These are phyloP conservation scores for Proteles cristata DNA, from an alignment of 2,113 vertebrate species.

Conservation along the genomic window DNA sequence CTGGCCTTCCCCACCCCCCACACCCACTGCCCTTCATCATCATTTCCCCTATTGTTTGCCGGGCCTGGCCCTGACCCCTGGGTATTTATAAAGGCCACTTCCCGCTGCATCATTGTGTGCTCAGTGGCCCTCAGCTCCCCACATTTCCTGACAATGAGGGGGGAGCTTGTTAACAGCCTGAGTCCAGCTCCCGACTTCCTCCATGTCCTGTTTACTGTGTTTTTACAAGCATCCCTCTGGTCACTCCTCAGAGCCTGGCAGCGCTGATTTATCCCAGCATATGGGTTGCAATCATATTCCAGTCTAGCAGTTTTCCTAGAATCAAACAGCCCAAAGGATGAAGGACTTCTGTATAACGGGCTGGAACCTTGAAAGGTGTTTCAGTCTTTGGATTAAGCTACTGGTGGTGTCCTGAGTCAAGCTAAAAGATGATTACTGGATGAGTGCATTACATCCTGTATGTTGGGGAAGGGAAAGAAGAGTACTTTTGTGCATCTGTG, in stretches of 20 bases:
- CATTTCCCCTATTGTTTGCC: constrained; percentile 82
- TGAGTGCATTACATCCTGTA: background rate
- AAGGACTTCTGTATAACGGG: background rate
- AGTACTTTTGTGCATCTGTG: background rate
- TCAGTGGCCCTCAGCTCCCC: constrained; percentile 68
- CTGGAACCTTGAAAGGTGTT: background rate
- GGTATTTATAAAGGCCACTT: constrained; percentile 88
- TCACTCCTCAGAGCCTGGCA: constrained; percentile 44
- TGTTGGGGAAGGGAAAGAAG: background rate
- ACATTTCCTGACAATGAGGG: constrained; percentile 77
- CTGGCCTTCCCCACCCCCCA: constrained; percentile 34
- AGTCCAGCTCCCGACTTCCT: constrained; percentile 82
- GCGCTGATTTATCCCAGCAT: background rate
- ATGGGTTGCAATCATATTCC: background rate
- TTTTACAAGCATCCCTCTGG: constrained; percentile 57
- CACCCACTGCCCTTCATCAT: constrained; percentile 70
- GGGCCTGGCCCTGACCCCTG: constrained; percentile 85
- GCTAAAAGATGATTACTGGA: background rate
- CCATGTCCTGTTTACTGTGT: constrained; percentile 87
- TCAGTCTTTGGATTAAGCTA: background rate
- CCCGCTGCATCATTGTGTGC: constrained; percentile 85
- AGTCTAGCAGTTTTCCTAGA: background rate
- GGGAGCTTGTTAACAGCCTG: constrained; percentile 63
- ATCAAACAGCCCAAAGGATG: background rate
- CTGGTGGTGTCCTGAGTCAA: background rate